Evolutionary conservation across 2,113 vertebrate genomes (phyloP).

Genomic region (Canis aureus): DNA sequence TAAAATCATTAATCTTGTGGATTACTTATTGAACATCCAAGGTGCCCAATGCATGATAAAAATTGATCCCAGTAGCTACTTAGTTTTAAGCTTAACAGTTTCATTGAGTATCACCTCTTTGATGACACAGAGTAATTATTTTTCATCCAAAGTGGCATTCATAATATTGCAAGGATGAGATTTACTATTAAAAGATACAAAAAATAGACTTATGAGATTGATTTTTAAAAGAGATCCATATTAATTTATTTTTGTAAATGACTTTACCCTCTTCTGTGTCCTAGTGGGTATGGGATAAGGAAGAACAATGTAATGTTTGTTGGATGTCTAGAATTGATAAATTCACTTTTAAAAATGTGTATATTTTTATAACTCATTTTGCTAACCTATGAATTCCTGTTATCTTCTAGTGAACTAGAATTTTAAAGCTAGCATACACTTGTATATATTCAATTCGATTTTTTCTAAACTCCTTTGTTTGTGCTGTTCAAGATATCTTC

Average conservation of each 20-base stretch:
- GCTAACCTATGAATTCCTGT: background rate
- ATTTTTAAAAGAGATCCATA: conserved; percentile 38
- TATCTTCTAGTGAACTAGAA: background rate
- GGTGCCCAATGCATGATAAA: conserved; percentile 43
- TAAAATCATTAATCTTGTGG: conserved; percentile 82
- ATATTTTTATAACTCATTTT: background rate
- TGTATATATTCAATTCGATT: too few species aligned
- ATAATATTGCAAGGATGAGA: conserved; percentile 19
- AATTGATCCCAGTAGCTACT: conserved; percentile 76
- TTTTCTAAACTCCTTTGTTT: background rate
- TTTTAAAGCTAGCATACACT: background rate
- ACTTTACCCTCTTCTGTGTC: background rate
- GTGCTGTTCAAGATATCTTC: background rate
- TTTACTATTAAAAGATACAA: conserved; percentile 31
- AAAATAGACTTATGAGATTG: background rate
- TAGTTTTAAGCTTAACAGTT: conserved; percentile 64
- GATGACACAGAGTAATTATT: conserved; percentile 60
- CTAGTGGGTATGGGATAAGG: background rate
- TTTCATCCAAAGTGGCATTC: conserved; percentile 27
- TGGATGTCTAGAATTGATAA: background rate
- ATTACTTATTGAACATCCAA: conserved; percentile 81
- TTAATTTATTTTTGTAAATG: background rate
- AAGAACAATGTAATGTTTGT: background rate
- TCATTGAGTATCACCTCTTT: conserved; percentile 1
- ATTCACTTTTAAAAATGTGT: background rate